phyloP scores from a whole-genome alignment of 2,888 invertebrate genomes.

The Pterobdella sp. region DNA sequence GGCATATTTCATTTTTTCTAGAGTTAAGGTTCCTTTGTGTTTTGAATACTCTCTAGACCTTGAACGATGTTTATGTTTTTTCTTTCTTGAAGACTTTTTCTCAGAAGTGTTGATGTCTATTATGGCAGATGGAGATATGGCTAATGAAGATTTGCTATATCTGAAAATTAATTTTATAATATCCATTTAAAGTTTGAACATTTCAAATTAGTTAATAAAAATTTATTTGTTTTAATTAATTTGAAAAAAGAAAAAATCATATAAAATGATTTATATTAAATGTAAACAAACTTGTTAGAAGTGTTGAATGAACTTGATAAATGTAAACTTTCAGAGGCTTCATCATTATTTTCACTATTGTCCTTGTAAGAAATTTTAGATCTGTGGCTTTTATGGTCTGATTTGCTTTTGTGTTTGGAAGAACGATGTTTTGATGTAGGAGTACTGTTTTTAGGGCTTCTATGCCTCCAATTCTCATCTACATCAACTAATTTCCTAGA shows the following conservation, averaged over 20 bases:
- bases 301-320: no score
- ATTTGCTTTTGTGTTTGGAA: conserved; percentile 1
- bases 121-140: no score
- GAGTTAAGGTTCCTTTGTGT: not conserved
- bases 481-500: not conserved
- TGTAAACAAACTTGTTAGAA: no score
- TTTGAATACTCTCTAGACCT: not conserved
- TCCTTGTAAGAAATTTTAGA: not conserved
- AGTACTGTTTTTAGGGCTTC: not conserved
- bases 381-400: not conserved
- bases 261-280: no score
- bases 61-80: not conserved
- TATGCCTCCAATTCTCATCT: not conserved
- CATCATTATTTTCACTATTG: not conserved
- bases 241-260: no score
- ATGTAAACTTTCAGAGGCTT: not conserved
- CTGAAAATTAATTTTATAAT: no score
- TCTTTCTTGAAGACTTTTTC: not conserved
- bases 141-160: no score
- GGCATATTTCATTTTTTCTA: conserved; percentile 20
- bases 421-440: not conserved
- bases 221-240: no score
- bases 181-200: no score
- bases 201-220: no score
- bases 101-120: no score